These are phyloP conservation scores for Chaetodon trifascialis DNA, from an alignment of 2,113 vertebrate genomes.

Conservation along the genomic window DNA sequence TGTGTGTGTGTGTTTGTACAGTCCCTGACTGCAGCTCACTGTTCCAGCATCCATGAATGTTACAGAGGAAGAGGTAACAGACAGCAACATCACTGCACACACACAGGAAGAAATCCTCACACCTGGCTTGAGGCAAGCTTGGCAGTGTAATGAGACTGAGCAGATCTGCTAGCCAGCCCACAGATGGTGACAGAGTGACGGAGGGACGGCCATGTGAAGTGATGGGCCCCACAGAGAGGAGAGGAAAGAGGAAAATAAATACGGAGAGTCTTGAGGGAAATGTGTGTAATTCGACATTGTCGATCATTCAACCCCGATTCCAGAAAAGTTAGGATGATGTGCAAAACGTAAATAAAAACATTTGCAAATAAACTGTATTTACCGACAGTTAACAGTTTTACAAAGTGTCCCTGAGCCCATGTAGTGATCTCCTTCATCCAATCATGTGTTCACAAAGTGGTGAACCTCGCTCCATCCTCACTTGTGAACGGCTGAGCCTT, in stretches of 20 bases:
- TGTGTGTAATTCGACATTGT: not conserved
- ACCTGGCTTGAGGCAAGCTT: constrained; percentile 53
- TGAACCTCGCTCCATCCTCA: too few species aligned
- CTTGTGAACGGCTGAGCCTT: too few species aligned
- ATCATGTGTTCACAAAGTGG: too few species aligned
- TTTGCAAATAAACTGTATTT: too few species aligned
- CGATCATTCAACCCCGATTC: too few species aligned
- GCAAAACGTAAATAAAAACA: too few species aligned
- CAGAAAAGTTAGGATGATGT: too few species aligned
- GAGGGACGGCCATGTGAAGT: constrained; percentile 27
- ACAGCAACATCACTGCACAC: constrained; percentile 8
- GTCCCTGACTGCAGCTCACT: constrained; percentile 16
- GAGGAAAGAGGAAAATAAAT: not conserved
- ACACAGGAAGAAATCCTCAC: constrained; percentile 14
- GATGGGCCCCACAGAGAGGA: constrained; percentile 23
- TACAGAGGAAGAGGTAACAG: constrained; percentile 3
- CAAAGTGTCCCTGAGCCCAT: too few species aligned
- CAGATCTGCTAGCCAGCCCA: constrained; percentile 22
- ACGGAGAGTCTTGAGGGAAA: not conserved
- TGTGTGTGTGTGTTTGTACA: constrained; percentile 34
- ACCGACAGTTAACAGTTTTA: too few species aligned
- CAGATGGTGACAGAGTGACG: constrained; percentile 54
- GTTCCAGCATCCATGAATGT: not conserved
- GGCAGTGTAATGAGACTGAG: constrained; percentile 49
- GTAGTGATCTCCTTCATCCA: too few species aligned